These are phyloP conservation scores for Microtus richardsoni DNA, from an alignment of 2,113 vertebrate species.

Conservation along the genomic window DNA sequence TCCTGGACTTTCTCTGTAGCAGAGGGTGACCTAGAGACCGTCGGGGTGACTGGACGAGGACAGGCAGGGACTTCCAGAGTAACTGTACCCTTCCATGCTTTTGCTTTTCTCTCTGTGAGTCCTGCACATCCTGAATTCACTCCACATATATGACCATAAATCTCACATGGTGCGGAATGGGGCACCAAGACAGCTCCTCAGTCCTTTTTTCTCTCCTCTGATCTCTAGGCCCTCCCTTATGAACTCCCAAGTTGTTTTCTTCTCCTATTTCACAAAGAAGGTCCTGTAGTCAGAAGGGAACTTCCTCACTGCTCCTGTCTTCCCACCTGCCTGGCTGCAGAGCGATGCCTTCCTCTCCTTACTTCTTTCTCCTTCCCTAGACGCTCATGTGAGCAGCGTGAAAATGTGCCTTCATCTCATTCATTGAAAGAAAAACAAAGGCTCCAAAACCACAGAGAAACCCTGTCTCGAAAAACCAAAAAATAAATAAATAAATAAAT, in stretches of 20 bases:
- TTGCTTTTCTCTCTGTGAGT: conserved; percentile 28
- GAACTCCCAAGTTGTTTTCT: background rate
- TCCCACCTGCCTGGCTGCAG: background rate
- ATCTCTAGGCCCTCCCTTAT: background rate
- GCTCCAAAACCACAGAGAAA: no score
- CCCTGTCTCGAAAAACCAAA: no score
- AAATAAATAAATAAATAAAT: no score
- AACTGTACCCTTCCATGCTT: background rate
- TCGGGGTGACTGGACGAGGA: background rate
- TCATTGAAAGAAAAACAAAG: background rate
- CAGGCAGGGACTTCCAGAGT: background rate
- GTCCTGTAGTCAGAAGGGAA: background rate
- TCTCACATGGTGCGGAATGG: background rate
- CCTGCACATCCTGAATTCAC: background rate
- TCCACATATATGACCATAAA: background rate
- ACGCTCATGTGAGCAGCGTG: background rate
- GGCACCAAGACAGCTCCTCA: background rate
- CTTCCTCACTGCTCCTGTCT: background rate
- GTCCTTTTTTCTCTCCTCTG: background rate
- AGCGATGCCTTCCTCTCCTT: background rate
- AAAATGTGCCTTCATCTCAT: conserved; percentile 1
- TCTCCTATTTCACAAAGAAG: background rate
- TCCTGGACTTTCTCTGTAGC: background rate
- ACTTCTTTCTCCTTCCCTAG: background rate
- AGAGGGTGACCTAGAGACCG: background rate